Conservation (phyloP, 2,113 vertebrate genomes). For the Nestor notabilis region DNA sequence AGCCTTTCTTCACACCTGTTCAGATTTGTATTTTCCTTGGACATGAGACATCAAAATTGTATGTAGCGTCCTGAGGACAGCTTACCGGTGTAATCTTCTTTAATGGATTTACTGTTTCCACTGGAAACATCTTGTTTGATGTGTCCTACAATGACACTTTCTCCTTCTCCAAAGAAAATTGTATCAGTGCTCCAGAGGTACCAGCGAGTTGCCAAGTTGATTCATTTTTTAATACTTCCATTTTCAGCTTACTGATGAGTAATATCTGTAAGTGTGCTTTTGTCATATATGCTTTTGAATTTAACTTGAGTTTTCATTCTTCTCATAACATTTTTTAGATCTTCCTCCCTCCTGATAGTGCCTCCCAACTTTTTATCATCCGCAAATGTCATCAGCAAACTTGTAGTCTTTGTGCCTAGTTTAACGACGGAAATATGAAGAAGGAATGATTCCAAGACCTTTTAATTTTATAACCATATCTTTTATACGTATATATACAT, state of each 20-base stretch:
- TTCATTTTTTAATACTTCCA: background rate
- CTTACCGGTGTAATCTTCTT: background rate
- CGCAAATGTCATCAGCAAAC: background rate
- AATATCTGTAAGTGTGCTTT: background rate
- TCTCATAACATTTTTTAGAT: background rate
- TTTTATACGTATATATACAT: background rate
- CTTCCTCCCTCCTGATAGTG: background rate
- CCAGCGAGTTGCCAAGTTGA: background rate
- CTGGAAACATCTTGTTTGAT: background rate
- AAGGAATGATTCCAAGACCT: background rate
- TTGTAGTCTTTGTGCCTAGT: background rate
- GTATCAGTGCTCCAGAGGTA: accelerated
- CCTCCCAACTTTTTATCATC: background rate
- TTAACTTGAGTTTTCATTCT: background rate
- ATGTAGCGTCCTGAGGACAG: background rate
- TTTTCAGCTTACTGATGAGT: background rate
- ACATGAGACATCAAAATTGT: background rate
- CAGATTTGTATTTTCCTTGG: background rate
- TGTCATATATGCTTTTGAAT: background rate
- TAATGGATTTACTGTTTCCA: background rate
- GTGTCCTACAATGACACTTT: background rate
- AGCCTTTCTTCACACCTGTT: constrained; percentile 10
- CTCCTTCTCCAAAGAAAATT: background rate
- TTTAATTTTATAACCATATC: background rate
- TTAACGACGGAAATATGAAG: background rate